A percentile compares a stretch with the other conserved stretches of the same genome.
Conservation (phyloP, 2,888 invertebrate species). For the Melikaiella ostensackeni region DNA sequence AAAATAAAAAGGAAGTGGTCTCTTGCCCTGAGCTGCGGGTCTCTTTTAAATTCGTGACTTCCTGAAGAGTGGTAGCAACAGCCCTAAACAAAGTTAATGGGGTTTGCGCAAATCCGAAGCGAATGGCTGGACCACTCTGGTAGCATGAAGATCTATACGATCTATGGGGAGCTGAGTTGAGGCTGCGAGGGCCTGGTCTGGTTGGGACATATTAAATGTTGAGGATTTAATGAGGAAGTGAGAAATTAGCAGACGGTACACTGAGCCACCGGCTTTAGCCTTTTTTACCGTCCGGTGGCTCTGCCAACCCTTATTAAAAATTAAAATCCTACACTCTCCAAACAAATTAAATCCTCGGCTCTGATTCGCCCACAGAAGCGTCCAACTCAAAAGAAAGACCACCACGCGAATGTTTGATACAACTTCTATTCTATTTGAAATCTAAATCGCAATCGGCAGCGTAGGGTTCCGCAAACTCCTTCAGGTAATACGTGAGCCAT, state of each 20-base stretch:
- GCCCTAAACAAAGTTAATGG: slow-evolving; percentile 44
- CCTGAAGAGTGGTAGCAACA: slow-evolving; percentile 21
- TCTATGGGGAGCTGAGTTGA: slow-evolving; percentile 63
- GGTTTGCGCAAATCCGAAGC: slow-evolving; percentile 58
- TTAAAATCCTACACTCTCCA: slow-evolving; percentile 40
- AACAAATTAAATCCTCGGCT: slow-evolving; percentile 25
- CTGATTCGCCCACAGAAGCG: not conserved
- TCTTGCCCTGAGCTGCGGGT: not conserved
- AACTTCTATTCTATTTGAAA: no score
- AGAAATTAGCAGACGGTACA: slow-evolving; percentile 73
- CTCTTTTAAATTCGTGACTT: slow-evolving; percentile 24
- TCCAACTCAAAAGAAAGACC: not conserved
- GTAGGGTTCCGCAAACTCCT: no score
- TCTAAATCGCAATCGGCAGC: no score
- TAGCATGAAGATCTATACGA: slow-evolving; percentile 66
- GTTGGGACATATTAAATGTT: slow-evolving; percentile 67
- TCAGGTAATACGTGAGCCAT: no score
- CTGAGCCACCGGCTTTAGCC: slow-evolving; percentile 56
- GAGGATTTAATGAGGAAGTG: slow-evolving; percentile 76
- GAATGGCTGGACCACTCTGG: slow-evolving; percentile 59
- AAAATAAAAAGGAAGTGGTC: slow-evolving; percentile 4
- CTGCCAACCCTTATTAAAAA: slow-evolving; percentile 60
- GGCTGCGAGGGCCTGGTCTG: slow-evolving; percentile 61
- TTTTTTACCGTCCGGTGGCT: slow-evolving; percentile 65
- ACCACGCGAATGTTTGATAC: no score